Evolutionary conservation across 2,113 vertebrate genomes (phyloP).

Genomic region (Macquaria australasica): DNA sequence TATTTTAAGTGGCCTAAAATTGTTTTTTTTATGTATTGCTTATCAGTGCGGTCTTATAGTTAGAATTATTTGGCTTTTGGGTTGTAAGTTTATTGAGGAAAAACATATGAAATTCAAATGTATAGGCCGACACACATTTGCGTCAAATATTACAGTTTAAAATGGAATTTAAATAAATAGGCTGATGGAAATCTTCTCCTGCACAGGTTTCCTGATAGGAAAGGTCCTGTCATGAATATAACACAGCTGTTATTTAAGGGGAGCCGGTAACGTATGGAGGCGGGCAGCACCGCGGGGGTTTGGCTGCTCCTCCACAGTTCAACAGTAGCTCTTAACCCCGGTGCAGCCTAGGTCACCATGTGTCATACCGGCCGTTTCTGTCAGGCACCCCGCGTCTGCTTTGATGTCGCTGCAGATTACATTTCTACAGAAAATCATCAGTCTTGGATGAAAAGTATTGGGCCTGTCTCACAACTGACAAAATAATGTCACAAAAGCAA

Average conservation of each 20-base stretch:
- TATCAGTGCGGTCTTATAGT: not conserved
- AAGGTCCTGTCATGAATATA: not conserved
- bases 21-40: not conserved
- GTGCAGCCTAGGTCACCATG: conserved; percentile 63
- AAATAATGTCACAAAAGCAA: not conserved
- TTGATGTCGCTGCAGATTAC: conserved; percentile 71
- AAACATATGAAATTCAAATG: not conserved
- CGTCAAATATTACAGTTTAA: not conserved
- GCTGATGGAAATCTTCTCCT: not conserved
- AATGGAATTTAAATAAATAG: not conserved
- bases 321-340: conserved; percentile 79
- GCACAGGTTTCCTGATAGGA: not conserved
- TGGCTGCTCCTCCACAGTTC: conserved; percentile 56
- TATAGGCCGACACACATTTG: not conserved
- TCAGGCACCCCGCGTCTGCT: conserved; percentile 53
- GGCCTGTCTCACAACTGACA: too few relatives aligned
- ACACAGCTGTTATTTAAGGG: conserved; percentile 60
- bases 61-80: not conserved
- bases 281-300: conserved; percentile 50
- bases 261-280: conserved; percentile 35
- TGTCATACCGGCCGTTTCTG: conserved; percentile 43
- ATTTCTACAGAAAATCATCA: conserved; percentile 2
- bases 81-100: not conserved
- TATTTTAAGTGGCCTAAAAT: not conserved
- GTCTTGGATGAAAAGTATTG: not conserved